phyloP scores from a whole-genome alignment of 2,113 vertebrate species.

The Anguilla japonica region DNA sequence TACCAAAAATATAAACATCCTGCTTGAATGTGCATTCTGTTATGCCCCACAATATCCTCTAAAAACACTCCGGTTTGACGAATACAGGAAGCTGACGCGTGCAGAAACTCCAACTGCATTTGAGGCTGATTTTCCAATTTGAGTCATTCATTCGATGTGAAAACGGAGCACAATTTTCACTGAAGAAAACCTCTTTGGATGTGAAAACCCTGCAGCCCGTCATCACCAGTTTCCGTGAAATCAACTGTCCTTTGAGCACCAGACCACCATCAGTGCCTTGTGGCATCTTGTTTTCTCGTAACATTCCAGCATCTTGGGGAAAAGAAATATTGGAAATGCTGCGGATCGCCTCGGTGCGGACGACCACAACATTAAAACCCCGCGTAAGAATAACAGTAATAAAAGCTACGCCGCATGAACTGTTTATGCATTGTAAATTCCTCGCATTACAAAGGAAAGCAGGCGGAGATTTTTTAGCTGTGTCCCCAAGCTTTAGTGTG shows the following conservation, averaged over 20 bases:
- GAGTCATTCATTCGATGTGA: too few relatives aligned
- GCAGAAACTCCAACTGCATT: too few relatives aligned
- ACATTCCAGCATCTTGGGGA: conserved; percentile 53
- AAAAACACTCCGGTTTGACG: too few relatives aligned
- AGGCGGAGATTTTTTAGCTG: conserved; percentile 33
- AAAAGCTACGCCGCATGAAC: conserved; percentile 29
- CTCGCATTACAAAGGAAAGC: conserved; percentile 46
- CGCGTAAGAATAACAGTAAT: conserved; percentile 52
- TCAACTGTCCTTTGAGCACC: conserved; percentile 10
- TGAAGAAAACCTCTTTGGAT: neutral
- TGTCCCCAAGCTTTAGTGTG: conserved; percentile 37
- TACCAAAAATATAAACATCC: too few relatives aligned
- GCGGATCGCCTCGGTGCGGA: conserved; percentile 58
- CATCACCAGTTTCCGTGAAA: neutral
- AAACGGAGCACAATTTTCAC: too few relatives aligned
- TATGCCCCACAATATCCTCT: too few relatives aligned
- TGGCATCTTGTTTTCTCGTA: conserved; percentile 54
- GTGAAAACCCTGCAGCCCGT: neutral
- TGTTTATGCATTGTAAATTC: conserved; percentile 69
- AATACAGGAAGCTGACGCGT: too few relatives aligned
- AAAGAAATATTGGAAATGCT: conserved; percentile 60
- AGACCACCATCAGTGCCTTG: conserved; percentile 57
- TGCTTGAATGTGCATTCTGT: too few relatives aligned
- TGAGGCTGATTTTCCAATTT: too few relatives aligned
- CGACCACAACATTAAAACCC: conserved; percentile 61